These are phyloP conservation scores for Zapus hudsonius DNA, from an alignment of 2,113 vertebrate genomes.

Conservation along the genomic window DNA sequence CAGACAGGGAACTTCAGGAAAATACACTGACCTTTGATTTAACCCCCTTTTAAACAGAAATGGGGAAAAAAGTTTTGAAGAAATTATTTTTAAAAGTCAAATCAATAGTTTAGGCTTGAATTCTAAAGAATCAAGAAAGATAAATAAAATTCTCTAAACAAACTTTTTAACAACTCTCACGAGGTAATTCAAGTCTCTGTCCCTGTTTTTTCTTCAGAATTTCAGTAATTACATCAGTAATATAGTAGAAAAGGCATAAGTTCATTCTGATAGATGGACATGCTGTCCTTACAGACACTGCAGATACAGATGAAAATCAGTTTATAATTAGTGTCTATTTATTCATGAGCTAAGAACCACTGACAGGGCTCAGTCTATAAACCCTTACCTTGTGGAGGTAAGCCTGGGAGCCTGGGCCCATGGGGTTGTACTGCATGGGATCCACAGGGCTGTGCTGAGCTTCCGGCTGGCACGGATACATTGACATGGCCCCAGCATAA, in stretches of 20 bases:
- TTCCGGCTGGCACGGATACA: constrained; percentile 85
- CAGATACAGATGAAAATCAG: not conserved
- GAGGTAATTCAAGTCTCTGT: not conserved
- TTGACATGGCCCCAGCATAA: constrained; percentile 85
- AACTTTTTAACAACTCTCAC: not conserved
- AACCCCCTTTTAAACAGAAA: not conserved
- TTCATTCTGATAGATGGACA: not conserved
- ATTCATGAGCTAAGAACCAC: not conserved
- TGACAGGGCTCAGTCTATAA: not conserved
- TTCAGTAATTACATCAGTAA: not conserved
- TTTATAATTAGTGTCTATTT: not conserved
- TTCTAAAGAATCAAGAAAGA: not conserved
- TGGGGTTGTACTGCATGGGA: constrained; percentile 77
- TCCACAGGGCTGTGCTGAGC: constrained; percentile 69
- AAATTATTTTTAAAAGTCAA: not conserved
- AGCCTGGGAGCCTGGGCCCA: constrained; percentile 66
- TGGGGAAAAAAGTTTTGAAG: not conserved
- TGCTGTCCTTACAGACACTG: not conserved
- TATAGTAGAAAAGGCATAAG: not conserved
- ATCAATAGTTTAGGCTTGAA: not conserved
- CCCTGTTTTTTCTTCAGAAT: not conserved
- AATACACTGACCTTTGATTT: not conserved
- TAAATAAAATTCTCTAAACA: not conserved
- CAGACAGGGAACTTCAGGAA: not conserved
- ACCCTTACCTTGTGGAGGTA: constrained; percentile 85